A percentile compares a stretch with the other conserved stretches of the same genome.
These are phyloP conservation scores for Emmelina monodactyla DNA, from an alignment of 2,888 invertebrate genomes.

Conservation along the genomic window DNA sequence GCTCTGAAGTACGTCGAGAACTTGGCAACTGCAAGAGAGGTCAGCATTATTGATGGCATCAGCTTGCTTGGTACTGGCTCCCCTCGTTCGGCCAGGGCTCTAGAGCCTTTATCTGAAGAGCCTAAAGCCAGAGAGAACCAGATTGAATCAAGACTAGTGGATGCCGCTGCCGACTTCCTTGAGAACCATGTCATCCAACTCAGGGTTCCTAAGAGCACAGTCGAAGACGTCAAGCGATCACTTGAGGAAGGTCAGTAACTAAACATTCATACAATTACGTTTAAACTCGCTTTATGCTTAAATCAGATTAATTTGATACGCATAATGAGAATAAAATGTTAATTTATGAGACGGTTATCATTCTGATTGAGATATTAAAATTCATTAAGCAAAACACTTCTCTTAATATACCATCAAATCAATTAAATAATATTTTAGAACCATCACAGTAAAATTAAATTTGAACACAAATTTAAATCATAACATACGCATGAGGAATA, in stretches of 20 bases:
- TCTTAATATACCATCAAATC: too few relatives aligned
- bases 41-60: slow-evolving; percentile 68
- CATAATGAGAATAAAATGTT: too few relatives aligned
- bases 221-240: slow-evolving; percentile 78
- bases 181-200: slow-evolving; percentile 83
- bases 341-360: too few relatives aligned
- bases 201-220: slow-evolving; percentile 77
- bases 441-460: too few relatives aligned
- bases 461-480: too few relatives aligned
- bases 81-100: slow-evolving; percentile 65
- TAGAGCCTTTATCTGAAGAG: slow-evolving; percentile 74
- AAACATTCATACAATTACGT: too few relatives aligned
- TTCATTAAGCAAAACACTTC: too few relatives aligned
- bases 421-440: too few relatives aligned
- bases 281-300: too few relatives aligned
- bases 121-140: slow-evolving; percentile 75
- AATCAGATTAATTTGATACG: too few relatives aligned
- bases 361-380: too few relatives aligned
- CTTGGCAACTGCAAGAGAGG: slow-evolving; percentile 53
- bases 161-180: slow-evolving; percentile 78
- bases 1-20: slow-evolving; percentile 74
- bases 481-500: too few relatives aligned
- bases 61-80: slow-evolving; percentile 54
- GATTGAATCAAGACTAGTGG: slow-evolving; percentile 76
- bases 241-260: slow-evolving; percentile 79